Evolutionary conservation across 2,888 invertebrate species (phyloP).

Genomic region (Tribolium freemani): DNA sequence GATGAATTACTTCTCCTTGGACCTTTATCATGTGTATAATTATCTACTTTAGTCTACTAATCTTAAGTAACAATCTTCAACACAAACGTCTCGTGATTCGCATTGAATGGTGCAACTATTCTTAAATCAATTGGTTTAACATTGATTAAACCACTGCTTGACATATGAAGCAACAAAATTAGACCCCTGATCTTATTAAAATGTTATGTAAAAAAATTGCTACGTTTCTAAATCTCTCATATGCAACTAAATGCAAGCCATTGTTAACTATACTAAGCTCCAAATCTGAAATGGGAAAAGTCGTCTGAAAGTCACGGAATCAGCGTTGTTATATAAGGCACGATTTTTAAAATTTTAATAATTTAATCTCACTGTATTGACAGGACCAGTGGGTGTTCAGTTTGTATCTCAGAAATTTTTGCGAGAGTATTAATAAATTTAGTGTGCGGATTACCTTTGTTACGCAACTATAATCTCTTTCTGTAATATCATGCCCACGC

Average conservation of each 20-base stretch:
- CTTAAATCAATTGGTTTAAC: background rate
- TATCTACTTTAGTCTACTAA: background rate
- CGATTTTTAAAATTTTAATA: background rate
- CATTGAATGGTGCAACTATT: background rate
- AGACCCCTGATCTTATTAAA: background rate
- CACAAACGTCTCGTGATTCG: background rate
- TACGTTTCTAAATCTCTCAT: conserved; percentile 17
- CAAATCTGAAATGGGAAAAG: conserved; percentile 28
- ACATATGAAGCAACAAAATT: conserved; percentile 9
- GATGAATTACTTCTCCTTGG: conserved; percentile 21
- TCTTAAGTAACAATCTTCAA: background rate
- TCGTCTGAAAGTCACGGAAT: conserved; percentile 30
- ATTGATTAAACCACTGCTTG: background rate
- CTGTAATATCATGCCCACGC: conserved; percentile 10
- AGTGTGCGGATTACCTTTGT: conserved; percentile 11
- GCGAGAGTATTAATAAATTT: conserved; percentile 1
- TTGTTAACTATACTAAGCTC: conserved; percentile 12
- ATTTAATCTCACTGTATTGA: background rate
- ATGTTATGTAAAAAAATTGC: conserved; percentile 21
- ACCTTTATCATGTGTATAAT: conserved; percentile 22
- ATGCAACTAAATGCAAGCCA: conserved; percentile 19
- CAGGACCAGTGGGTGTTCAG: background rate
- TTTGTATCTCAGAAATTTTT: background rate
- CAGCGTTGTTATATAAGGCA: conserved; percentile 18
- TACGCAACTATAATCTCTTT: conserved; percentile 30